Conservation (phyloP, 2,888 invertebrate genomes). For the Melanostoma scalare region DNA sequence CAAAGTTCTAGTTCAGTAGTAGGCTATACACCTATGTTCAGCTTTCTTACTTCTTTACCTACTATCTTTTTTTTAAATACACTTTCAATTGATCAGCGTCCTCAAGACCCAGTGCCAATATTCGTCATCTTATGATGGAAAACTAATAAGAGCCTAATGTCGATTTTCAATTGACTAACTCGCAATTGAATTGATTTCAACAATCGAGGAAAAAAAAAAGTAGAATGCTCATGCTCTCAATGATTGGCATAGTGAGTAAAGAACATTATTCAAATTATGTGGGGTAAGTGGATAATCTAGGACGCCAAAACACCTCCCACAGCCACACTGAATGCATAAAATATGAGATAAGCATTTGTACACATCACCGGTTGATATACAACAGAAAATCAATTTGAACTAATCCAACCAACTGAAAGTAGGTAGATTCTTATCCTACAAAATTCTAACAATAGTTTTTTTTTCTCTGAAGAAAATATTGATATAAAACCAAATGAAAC, state of each 20-base stretch:
- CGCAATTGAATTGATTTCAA: constrained; percentile 61
- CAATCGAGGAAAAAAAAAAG: constrained; percentile 26
- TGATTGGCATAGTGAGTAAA: constrained; percentile 58
- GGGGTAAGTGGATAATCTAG: constrained; percentile 54
- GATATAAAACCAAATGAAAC: constrained; percentile 29
- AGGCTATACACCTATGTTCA: too few species aligned
- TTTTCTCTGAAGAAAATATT: constrained; percentile 5
- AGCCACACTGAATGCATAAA: constrained; percentile 27
- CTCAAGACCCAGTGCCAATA: neutral
- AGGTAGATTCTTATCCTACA: constrained; percentile 8
- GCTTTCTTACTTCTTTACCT: too few species aligned
- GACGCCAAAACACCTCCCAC: constrained; percentile 51
- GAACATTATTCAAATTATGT: constrained; percentile 49
- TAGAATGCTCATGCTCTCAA: constrained; percentile 20
- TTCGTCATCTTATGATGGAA: constrained; percentile 8
- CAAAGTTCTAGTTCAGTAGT: too few species aligned
- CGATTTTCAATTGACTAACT: constrained; percentile 44
- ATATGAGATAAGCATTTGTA: constrained; percentile 28
- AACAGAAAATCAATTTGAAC: constrained; percentile 38
- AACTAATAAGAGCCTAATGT: constrained; percentile 13
- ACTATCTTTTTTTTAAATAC: too few species aligned
- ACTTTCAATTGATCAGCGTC: too few species aligned
- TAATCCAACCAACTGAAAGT: constrained; percentile 17
- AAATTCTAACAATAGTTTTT: constrained; percentile 5
- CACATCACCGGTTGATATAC: constrained; percentile 28